Conservation (phyloP, 2,113 vertebrate species). For the Numenius arquata region DNA sequence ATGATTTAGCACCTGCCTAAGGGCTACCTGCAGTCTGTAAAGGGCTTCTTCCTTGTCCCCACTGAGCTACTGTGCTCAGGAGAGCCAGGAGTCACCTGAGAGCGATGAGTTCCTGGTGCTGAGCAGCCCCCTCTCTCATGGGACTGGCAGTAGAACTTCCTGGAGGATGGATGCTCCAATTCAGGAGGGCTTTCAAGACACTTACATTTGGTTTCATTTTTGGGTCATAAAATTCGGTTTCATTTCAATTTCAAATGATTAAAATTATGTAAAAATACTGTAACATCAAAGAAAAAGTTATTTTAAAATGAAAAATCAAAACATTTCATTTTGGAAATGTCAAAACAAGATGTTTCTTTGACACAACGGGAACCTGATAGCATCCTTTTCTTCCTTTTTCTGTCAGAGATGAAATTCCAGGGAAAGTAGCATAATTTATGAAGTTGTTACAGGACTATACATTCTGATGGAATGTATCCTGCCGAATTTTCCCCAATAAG, state of each 20-base stretch:
- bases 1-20: background rate
- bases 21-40: background rate
- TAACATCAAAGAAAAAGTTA: constrained; percentile 23
- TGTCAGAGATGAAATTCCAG: constrained; percentile 20
- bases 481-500: background rate
- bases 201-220: background rate
- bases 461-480: background rate
- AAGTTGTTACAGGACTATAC: background rate
- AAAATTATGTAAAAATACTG: constrained; percentile 32
- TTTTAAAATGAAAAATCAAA: constrained; percentile 53
- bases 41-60: background rate
- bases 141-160: background rate
- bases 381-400: background rate
- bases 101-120: fast-evolving
- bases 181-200: background rate
- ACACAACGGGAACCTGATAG: constrained; percentile 28
- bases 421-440: background rate
- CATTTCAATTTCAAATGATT: constrained; percentile 59
- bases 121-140: background rate
- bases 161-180: background rate
- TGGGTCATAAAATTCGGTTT: constrained; percentile 21
- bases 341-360: constrained; percentile 57
- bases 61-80: background rate
- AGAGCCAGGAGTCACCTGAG: background rate
- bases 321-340: constrained; percentile 38